These are phyloP conservation scores for Hyaena hyaena DNA, from an alignment of 2,113 vertebrate species.

Conservation along the genomic window DNA sequence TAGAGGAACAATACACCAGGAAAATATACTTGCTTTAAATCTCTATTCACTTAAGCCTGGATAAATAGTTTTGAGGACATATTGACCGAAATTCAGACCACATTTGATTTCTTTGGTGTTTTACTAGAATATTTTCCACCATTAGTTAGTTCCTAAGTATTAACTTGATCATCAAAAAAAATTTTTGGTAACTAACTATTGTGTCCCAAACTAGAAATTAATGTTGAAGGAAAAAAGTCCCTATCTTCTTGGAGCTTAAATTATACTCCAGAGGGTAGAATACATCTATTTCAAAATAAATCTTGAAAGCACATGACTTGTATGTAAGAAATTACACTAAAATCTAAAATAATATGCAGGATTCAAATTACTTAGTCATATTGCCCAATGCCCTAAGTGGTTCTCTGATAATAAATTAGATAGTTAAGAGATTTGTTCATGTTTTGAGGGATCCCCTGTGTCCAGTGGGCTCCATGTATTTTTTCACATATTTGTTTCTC, in stretches of 20 bases:
- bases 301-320: not conserved
- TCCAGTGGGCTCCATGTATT: not conserved
- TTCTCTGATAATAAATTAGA: not conserved
- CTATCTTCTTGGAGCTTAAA: not conserved
- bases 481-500: not conserved
- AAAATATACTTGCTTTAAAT: not conserved
- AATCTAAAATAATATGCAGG: not conserved
- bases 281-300: not conserved
- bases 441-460: not conserved
- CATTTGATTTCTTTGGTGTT: not conserved
- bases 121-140: not conserved
- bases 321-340: not conserved
- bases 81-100: not conserved
- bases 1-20: not conserved
- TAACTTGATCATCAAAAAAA: not conserved
- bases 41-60: not conserved
- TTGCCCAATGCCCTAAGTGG: not conserved
- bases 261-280: not conserved
- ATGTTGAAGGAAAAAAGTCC: not conserved
- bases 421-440: not conserved
- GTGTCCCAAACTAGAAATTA: constrained; percentile 10
- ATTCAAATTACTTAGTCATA: not conserved
- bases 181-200: not conserved
- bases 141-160: not conserved
- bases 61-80: not conserved